Conservation (phyloP, 2,888 invertebrate genomes). For the Seira ritae region DNA sequence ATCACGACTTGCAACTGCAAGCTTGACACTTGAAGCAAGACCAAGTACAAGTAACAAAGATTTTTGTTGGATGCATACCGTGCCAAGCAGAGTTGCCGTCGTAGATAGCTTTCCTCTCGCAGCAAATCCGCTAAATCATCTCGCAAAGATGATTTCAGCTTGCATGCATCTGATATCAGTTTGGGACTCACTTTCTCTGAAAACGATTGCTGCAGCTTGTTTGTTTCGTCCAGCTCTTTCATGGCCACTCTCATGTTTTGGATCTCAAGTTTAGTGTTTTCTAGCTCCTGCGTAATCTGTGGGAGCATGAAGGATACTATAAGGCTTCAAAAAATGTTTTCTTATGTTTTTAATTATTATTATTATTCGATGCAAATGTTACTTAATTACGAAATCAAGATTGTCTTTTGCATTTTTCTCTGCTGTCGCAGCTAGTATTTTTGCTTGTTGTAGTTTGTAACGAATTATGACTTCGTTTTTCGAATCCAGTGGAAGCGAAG, state of each 20-base stretch:
- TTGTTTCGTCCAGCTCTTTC: constrained; percentile 19
- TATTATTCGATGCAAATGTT: not conserved
- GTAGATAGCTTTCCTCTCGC: constrained; percentile 46
- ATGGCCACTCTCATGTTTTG: constrained; percentile 26
- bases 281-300: constrained; percentile 45
- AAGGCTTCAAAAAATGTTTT: too few species aligned
- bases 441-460: constrained; percentile 26
- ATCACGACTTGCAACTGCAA: not conserved
- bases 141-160: constrained; percentile 16
- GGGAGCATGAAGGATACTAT: not conserved
- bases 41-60: too few species aligned
- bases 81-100: constrained; percentile 48
- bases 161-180: constrained; percentile 30
- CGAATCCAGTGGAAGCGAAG: not conserved
- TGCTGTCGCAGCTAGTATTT: constrained; percentile 11
- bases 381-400: constrained; percentile 41
- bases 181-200: not conserved
- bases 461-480: constrained; percentile 17
- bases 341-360: too few species aligned
- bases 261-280: constrained; percentile 38
- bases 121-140: constrained; percentile 37
- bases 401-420: constrained; percentile 41
- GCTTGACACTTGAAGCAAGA: not conserved
- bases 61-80: constrained; percentile 49
- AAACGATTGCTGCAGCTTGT: not conserved